Percentiles rank a stretch among this genome's conserved stretches.
Evolutionary conservation across 2,113 vertebrate genomes (phyloP).

Genomic region (Blennius ocellaris): DNA sequence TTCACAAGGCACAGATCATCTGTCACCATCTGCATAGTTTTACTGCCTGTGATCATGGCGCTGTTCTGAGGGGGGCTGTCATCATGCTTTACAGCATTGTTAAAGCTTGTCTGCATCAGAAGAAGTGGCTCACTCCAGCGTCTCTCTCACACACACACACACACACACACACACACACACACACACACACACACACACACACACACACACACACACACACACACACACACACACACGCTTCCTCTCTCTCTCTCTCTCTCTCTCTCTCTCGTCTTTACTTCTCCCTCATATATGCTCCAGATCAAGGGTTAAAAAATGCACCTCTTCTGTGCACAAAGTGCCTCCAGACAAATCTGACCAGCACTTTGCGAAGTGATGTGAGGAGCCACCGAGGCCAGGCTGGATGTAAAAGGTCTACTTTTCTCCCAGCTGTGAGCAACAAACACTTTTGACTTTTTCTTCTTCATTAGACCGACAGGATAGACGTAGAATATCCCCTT

Average conservation of each 20-base stretch:
- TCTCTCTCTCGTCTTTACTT: slow-evolving; percentile 38
- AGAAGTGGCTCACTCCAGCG: slow-evolving; percentile 61
- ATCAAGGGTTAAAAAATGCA: slow-evolving; percentile 60
- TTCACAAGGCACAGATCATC: slow-evolving; percentile 76
- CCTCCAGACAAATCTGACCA: slow-evolving; percentile 75
- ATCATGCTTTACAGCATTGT: slow-evolving; percentile 80
- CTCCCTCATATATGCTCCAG: slow-evolving; percentile 38
- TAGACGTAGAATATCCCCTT: slow-evolving; percentile 37
- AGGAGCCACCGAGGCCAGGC: slow-evolving; percentile 39
- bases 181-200: too few relatives aligned
- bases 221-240: too few relatives aligned
- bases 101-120: slow-evolving; percentile 73
- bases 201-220: too few relatives aligned
- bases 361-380: slow-evolving; percentile 57
- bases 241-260: slow-evolving; percentile 33
- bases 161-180: too few relatives aligned
- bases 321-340: slow-evolving; percentile 52
- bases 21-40: slow-evolving; percentile 83
- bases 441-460: slow-evolving; percentile 47
- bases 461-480: slow-evolving; percentile 35
- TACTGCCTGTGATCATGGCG: slow-evolving; percentile 81
- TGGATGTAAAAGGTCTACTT: slow-evolving; percentile 45
- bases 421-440: slow-evolving; percentile 44
- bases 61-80: slow-evolving; percentile 79
- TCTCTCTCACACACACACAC: too few relatives aligned